Conservation (phyloP, 2,888 invertebrate genomes). For the Apotomis capreana region DNA sequence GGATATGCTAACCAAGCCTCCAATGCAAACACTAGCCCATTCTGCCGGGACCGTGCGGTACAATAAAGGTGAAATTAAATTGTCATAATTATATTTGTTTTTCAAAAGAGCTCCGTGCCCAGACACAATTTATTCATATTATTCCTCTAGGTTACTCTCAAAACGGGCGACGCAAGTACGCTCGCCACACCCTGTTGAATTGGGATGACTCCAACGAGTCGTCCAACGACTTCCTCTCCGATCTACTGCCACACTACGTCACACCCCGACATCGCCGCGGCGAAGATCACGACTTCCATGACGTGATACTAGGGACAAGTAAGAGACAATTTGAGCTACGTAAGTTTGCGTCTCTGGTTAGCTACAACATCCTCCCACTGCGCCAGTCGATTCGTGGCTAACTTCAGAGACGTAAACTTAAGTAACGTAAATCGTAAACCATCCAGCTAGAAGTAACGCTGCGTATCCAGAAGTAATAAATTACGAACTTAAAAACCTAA, state of each 20-base stretch:
- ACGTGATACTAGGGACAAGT: constrained; percentile 66
- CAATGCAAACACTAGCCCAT: constrained; percentile 62
- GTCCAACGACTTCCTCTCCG: constrained; percentile 72
- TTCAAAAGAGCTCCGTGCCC: not conserved
- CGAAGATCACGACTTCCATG: constrained; percentile 71
- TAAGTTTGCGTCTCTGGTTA: too few species aligned
- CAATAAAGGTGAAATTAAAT: constrained; percentile 54
- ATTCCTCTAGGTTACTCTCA: constrained; percentile 52
- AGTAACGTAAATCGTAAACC: too few species aligned
- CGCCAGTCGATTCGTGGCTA: too few species aligned
- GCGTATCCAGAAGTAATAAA: too few species aligned
- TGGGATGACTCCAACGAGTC: constrained; percentile 63
- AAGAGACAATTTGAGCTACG: too few species aligned
- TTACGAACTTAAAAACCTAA: too few species aligned
- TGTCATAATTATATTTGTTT: not conserved
- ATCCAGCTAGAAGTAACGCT: too few species aligned
- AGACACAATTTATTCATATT: not conserved
- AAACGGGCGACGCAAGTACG: constrained; percentile 64
- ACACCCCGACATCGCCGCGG: constrained; percentile 71
- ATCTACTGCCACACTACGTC: constrained; percentile 76
- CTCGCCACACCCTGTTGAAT: constrained; percentile 58
- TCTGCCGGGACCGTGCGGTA: constrained; percentile 74
- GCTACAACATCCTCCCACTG: too few species aligned
- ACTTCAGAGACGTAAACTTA: too few species aligned
- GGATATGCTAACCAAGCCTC: constrained; percentile 65